Base-by-base conservation (phyloP, 2,888 invertebrate genomes). In the Isotomurus palustris region DNA sequence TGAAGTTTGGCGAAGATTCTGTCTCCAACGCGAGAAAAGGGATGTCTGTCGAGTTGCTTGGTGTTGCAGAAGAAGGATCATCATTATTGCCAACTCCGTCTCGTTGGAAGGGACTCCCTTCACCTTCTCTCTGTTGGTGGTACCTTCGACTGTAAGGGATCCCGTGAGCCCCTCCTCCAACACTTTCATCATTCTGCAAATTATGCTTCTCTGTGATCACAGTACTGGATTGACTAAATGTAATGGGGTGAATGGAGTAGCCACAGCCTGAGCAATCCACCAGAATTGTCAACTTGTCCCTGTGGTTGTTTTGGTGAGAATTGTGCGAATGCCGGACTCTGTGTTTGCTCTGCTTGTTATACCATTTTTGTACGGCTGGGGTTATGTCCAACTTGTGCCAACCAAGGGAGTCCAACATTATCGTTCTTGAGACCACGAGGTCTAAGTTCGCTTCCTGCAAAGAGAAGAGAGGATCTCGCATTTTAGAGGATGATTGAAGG, bases 321-420 rank as follows among this genome's bases (percentile, higher is more conserved):
- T 58, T 55, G 40, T 66, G 59, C 3, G 60, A 58, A 48, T 67
- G 64, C 32, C 67, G 57, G 32, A 66, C 58, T 47, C 66, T 43
- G 48, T 69, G 69, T 24, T 66, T 58, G 54, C 64, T 66, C 41
- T 66, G 60, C 52, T 68, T 68, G 32, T 75, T 74, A 74, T 85
- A 83, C 91, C 91, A 91, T 68, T 81, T 80, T 68, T 84, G 83
- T 58, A 88, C 44, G 8, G 22, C 32, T 8, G 41, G 10, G 64
- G 90, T 88, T 70, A 92, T 80, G 77, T 92, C 89, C 71, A 92
- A 81, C 71, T 88, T 87, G 76, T 88, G 87, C 92, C 92, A 92
- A 48, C 88, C 91, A 66, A 86, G 80, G 63, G 82, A 79, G 48
- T 82, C 79, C 55, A 83, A 80, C 73, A 84, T 80, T 70, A 86